Conservation (phyloP, 2,797 vertebrate genomes). For the Spinus olivaceus region DNA sequence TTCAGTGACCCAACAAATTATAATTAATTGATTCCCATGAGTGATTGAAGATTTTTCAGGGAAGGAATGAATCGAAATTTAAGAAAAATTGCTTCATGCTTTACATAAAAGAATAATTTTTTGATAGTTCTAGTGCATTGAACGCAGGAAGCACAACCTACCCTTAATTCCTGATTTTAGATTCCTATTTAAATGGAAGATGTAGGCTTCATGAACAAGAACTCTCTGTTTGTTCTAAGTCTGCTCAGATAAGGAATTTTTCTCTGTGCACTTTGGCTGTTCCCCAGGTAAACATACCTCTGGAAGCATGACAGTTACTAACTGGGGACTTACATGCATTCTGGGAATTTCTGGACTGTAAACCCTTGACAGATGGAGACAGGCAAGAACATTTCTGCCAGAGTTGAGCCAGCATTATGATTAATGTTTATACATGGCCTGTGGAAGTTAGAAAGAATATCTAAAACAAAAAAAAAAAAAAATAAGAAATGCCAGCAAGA, state of each 20-base stretch:
- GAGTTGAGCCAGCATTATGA: not conserved
- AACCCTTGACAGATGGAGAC: not conserved
- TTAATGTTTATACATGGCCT: not conserved
- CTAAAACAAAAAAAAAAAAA: not conserved
- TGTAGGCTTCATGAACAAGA: not conserved
- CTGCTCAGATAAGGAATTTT: not conserved
- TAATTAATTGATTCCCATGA: not conserved
- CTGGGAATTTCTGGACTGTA: not conserved
- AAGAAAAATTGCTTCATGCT: not conserved
- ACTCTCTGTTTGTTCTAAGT: not conserved
- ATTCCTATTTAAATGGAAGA: not conserved
- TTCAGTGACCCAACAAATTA: not conserved
- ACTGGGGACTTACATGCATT: not conserved
- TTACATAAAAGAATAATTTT: not conserved
- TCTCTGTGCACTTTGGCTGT: fast-evolving
- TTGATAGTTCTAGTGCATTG: not conserved
- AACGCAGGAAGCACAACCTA: not conserved
- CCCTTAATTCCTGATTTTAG: not conserved
- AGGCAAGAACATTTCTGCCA: not conserved
- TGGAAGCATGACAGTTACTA: not conserved
- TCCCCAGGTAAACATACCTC: not conserved
- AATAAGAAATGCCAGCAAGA: not conserved
- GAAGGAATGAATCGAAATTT: not conserved
- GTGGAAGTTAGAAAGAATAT: not conserved
- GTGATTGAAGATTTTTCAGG: not conserved